Percentiles rank a stretch among this genome's conserved stretches.
Evolutionary conservation across 2,888 invertebrate genomes (phyloP).

Genomic region (Hylaea fasciaria): DNA sequence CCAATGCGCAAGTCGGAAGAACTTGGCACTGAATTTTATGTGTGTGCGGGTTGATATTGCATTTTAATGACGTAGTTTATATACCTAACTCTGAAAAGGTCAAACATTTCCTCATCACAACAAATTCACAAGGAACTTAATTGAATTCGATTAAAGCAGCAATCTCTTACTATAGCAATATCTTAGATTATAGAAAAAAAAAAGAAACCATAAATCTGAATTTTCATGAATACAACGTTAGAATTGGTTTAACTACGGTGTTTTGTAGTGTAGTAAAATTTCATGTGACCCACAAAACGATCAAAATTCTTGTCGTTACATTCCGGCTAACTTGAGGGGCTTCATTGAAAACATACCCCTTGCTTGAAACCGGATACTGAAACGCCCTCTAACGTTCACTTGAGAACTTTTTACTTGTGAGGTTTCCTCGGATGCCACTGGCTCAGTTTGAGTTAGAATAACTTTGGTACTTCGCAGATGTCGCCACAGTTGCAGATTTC

Average conservation of each 20-base stretch:
- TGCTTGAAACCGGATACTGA: constrained; percentile 22
- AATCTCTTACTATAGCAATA: no score
- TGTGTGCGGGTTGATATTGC: constrained; percentile 34
- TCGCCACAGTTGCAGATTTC: constrained; percentile 5
- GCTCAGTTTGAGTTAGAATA: neutral
- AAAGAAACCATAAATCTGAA: constrained; percentile 12
- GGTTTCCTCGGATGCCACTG: constrained; percentile 13
- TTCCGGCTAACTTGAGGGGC: constrained; percentile 43
- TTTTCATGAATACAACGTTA: constrained; percentile 25
- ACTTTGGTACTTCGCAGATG: constrained; percentile 10
- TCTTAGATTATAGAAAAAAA: no score
- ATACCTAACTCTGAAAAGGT: neutral
- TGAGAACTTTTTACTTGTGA: constrained; percentile 10
- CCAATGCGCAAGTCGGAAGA: constrained; percentile 53
- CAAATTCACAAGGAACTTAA: no score
- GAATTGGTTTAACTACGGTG: constrained; percentile 47
- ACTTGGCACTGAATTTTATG: constrained; percentile 40
- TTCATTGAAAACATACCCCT: constrained; percentile 35
- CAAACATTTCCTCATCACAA: neutral
- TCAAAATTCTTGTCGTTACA: constrained; percentile 45
- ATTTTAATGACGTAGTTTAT: constrained; percentile 31
- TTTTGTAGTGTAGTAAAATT: constrained; percentile 45
- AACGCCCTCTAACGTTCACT: constrained; percentile 27
- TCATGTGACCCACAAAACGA: constrained; percentile 49
- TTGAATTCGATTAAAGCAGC: no score